A percentile compares a stretch with the other conserved stretches of the same genome.
Evolutionary conservation across 2,888 invertebrate genomes (phyloP).

Genomic region (Pristionchus mayeri): DNA sequence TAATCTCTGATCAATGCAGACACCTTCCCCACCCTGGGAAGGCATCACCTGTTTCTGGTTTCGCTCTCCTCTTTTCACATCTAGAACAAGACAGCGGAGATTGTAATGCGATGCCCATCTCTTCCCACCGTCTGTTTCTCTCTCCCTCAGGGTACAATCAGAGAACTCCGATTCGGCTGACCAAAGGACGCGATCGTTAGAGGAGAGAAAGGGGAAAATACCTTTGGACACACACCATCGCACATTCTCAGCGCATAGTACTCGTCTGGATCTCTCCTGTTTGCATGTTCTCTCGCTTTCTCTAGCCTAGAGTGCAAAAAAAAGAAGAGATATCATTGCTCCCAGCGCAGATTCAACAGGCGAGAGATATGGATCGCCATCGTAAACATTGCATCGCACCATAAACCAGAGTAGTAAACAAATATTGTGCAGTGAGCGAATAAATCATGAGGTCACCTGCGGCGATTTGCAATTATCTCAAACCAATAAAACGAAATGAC

Average conservation of each 20-base stretch:
- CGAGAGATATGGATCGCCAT: neutral
- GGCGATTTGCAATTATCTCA: neutral
- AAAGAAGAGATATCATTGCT: too few species aligned
- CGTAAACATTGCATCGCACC: neutral
- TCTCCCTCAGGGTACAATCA: neutral
- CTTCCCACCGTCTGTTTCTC: neutral
- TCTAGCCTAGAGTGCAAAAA: too few species aligned
- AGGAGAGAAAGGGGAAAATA: neutral
- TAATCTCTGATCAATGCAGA: neutral
- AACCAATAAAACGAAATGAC: conserved; percentile 27
- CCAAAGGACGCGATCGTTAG: neutral
- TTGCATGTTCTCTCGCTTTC: too few species aligned
- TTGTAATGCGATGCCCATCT: conserved; percentile 11
- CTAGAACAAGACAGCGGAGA: conserved; percentile 37
- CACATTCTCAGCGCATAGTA: neutral
- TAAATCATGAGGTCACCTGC: conserved; percentile 31
- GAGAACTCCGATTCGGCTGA: neutral
- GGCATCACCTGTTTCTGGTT: neutral
- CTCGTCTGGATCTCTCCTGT: too few species aligned
- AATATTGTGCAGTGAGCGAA: neutral
- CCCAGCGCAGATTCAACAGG: neutral
- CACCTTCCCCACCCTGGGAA: neutral
- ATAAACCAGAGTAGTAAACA: neutral
- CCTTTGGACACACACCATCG: neutral
- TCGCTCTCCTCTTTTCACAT: neutral